A percentile compares a stretch with the other conserved stretches of the same genome.
These are phyloP conservation scores for human (Homo sapiens) DNA, from an alignment of 2,113 vertebrate species.

Conservation along the genomic window DNA sequence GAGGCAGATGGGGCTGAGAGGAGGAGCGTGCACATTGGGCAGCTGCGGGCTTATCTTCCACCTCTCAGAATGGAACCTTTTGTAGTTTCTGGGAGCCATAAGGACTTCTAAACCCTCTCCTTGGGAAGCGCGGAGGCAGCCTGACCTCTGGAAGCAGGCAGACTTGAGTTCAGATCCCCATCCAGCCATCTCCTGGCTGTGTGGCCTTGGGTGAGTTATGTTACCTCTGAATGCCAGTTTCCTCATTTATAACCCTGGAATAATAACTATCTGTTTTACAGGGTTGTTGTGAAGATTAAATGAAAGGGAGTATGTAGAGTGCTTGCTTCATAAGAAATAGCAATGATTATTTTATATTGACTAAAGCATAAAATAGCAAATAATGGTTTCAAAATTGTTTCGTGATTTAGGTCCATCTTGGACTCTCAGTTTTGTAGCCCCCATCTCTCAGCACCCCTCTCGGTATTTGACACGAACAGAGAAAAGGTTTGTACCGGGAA, in stretches of 20 bases:
- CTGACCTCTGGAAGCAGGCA: slow-evolving; percentile 18
- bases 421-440: neutral
- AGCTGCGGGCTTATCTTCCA: neutral
- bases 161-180: slow-evolving; percentile 14
- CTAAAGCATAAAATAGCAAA: neutral
- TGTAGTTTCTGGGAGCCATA: neutral
- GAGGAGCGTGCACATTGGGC: neutral
- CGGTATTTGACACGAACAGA: neutral
- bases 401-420: neutral
- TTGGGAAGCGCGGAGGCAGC: neutral
- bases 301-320: neutral
- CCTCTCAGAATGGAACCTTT: neutral
- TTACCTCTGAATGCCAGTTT: neutral
- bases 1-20: neutral
- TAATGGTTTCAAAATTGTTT: neutral
- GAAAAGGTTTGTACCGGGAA: slow-evolving; percentile 40
- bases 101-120: neutral
- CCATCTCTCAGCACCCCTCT: neutral
- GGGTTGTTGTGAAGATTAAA: neutral
- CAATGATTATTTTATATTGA: neutral
- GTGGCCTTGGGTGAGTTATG: neutral
- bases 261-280: neutral
- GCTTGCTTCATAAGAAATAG: neutral
- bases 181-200: neutral
- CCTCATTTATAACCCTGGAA: neutral